Conservation (phyloP, 2,888 invertebrate genomes). For the Melanostoma mellinum region DNA sequence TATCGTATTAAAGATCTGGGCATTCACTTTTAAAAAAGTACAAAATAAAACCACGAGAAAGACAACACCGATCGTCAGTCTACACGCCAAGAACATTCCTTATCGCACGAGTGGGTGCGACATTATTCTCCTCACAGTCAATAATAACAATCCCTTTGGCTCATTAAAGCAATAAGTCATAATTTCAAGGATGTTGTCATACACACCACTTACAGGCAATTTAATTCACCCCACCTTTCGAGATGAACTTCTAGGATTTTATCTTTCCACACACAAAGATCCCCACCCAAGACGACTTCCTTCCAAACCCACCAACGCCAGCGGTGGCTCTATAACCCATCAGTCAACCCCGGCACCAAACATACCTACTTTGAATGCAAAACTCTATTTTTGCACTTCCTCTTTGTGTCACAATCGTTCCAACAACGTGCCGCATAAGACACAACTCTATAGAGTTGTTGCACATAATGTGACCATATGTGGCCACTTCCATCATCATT, state of each 20-base stretch:
- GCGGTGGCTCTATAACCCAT: slow-evolving; percentile 22
- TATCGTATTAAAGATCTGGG: too few relatives aligned
- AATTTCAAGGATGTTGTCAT: slow-evolving; percentile 50
- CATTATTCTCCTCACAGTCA: not conserved
- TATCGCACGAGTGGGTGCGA: not conserved
- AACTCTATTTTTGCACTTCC: slow-evolving; percentile 69
- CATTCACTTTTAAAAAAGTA: too few relatives aligned
- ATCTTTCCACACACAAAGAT: slow-evolving; percentile 18
- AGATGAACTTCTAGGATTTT: slow-evolving; percentile 36
- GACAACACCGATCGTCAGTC: too few relatives aligned
- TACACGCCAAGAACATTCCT: too few relatives aligned
- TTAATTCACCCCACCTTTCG: slow-evolving; percentile 50
- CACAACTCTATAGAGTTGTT: slow-evolving; percentile 43
- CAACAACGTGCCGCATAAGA: not conserved
- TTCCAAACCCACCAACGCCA: not conserved
- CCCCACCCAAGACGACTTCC: not conserved
- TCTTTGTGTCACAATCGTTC: slow-evolving; percentile 34
- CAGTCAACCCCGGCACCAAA: slow-evolving; percentile 36
- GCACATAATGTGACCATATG: slow-evolving; percentile 69
- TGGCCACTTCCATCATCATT: slow-evolving; percentile 72
- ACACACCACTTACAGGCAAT: slow-evolving; percentile 34
- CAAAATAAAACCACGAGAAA: too few relatives aligned
- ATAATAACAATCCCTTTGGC: slow-evolving; percentile 17
- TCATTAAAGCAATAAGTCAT: slow-evolving; percentile 44
- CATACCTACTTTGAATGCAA: slow-evolving; percentile 46